Percentiles rank a stretch among this genome's conserved stretches.
Evolutionary conservation across 2,113 vertebrate genomes (phyloP).

Genomic region (Glaucomys volans): DNA sequence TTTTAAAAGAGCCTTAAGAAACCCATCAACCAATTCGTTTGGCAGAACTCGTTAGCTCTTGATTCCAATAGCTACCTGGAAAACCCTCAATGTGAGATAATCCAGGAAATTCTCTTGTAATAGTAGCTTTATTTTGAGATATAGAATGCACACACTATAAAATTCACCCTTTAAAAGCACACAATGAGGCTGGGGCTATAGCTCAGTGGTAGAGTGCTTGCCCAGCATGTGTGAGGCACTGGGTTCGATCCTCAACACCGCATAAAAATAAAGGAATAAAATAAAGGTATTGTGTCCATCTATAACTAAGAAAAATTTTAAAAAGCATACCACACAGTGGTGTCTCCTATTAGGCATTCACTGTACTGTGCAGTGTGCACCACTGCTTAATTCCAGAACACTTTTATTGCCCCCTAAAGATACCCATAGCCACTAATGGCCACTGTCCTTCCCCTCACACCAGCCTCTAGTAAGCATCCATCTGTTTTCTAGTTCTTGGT

Average conservation of each 20-base stretch:
- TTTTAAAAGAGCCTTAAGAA: slow-evolving; percentile 7
- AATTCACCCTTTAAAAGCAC: neutral
- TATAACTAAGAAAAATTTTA: too few relatives aligned
- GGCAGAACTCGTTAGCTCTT: neutral
- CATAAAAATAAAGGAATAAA: too few relatives aligned
- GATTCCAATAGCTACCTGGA: neutral
- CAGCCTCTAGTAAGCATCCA: neutral
- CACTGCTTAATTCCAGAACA: slow-evolving; percentile 2
- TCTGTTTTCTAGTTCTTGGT: neutral
- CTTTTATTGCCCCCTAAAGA: neutral
- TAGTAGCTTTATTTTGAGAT: slow-evolving; percentile 25
- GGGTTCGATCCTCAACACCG: neutral
- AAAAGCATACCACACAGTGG: too few relatives aligned
- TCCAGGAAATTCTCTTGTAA: neutral
- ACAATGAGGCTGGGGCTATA: neutral
- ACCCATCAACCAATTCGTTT: neutral
- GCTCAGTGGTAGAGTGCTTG: too few relatives aligned
- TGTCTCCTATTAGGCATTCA: neutral
- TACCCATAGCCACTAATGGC: neutral
- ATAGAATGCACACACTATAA: neutral
- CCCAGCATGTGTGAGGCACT: too few relatives aligned
- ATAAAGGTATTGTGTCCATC: too few relatives aligned
- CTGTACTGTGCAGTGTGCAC: neutral
- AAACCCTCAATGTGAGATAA: slow-evolving; percentile 30
- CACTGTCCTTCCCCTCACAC: neutral